phyloP scores from a whole-genome alignment of 1,140 invertebrate genomes.

The Tribolium madens region DNA sequence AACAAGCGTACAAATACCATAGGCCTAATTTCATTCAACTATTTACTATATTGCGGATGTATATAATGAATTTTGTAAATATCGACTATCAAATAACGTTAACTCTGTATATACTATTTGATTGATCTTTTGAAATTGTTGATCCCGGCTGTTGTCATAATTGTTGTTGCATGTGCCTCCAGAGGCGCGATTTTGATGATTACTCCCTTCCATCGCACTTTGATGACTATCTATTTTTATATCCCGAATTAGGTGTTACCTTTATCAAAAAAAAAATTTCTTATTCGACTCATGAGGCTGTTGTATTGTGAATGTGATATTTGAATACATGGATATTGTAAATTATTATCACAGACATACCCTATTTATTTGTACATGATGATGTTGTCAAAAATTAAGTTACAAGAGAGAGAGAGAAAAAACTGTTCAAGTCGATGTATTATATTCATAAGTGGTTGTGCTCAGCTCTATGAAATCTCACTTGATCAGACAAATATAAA shows the following conservation, averaged over 20 bases:
- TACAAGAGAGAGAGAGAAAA: conserved; percentile 55
- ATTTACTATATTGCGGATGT: conserved; percentile 42
- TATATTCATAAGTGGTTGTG: conserved; percentile 57
- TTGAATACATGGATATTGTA: conserved; percentile 64
- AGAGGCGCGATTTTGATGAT: conserved; percentile 46
- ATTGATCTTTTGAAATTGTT: conserved; percentile 44
- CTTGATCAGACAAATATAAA: conserved; percentile 58
- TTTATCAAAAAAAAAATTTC: conserved; percentile 43
- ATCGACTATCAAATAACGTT: conserved; percentile 49
- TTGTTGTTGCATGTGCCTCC: conserved; percentile 53
- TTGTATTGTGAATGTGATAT: conserved; percentile 64
- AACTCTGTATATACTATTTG: conserved; percentile 43
- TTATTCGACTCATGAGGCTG: conserved; percentile 61
- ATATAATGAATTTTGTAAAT: conserved; percentile 53
- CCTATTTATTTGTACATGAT: conserved; percentile 60
- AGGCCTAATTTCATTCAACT: conserved; percentile 53
- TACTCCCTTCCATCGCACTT: conserved; percentile 52
- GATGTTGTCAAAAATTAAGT: conserved; percentile 53
- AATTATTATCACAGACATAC: conserved; percentile 57
- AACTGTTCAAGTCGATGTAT: conserved; percentile 57
- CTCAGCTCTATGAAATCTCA: conserved; percentile 55
- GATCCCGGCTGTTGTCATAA: conserved; percentile 51
- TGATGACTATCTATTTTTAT: conserved; percentile 57
- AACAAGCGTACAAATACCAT: conserved; percentile 55
- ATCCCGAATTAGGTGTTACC: conserved; percentile 54